These are phyloP conservation scores for Apostichopus californicus DNA, from an alignment of 35 echinoderm and acorn worm species.

Conservation along the genomic window DNA sequence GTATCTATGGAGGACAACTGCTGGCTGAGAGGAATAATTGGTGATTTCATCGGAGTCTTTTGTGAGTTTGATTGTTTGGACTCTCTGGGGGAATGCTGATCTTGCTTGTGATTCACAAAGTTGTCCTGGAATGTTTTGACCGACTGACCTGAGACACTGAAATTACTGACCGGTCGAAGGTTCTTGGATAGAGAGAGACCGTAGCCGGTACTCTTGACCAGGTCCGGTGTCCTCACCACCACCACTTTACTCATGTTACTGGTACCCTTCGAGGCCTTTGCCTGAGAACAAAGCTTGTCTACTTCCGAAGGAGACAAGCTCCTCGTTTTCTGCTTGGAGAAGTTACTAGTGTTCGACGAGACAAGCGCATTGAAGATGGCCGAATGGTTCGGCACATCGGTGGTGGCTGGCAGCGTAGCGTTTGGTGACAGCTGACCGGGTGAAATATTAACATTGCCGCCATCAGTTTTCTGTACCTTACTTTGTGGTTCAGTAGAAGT, in stretches of 20 bases:
- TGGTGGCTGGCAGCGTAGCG: too few species aligned
- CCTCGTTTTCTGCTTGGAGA: not conserved
- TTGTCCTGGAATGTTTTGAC: slow-evolving; percentile 45
- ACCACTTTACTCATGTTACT: slow-evolving; percentile 22
- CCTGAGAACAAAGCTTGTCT: slow-evolving; percentile 9
- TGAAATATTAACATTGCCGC: not conserved
- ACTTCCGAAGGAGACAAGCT: slow-evolving; percentile 34
- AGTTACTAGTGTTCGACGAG: not conserved
- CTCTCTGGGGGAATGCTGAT: not conserved
- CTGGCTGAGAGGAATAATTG: not conserved
- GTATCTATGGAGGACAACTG: not conserved
- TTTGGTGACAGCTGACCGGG: not conserved
- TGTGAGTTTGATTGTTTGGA: not conserved
- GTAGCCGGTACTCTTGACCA: slow-evolving; percentile 40
- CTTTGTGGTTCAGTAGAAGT: not conserved
- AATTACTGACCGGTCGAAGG: slow-evolving; percentile 13
- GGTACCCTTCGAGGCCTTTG: not conserved
- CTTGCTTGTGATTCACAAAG: not conserved
- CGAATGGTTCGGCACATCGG: not conserved
- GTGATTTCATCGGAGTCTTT: not conserved
- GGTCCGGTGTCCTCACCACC: slow-evolving; percentile 52
- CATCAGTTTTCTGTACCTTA: not conserved
- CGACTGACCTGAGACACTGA: slow-evolving; percentile 2
- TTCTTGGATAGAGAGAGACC: slow-evolving; percentile 12
- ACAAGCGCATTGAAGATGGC: not conserved